Evolutionary conservation across 2,113 vertebrate species (phyloP).

Genomic region (Dicrurus megarhynchus): DNA sequence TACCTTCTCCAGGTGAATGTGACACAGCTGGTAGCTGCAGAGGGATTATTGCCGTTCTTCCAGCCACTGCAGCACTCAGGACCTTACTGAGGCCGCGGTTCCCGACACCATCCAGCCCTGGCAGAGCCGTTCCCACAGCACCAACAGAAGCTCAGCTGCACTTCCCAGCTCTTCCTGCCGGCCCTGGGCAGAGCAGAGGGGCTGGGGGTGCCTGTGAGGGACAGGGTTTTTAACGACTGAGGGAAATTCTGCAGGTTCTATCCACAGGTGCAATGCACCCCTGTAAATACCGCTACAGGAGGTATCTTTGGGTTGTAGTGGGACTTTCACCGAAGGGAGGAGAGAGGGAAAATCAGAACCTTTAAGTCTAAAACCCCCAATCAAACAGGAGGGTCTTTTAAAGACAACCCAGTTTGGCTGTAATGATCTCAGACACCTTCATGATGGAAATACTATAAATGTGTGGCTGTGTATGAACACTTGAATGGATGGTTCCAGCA

Average conservation of each 20-base stretch:
- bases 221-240: neutral
- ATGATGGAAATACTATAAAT: neutral
- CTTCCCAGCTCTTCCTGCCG: neutral
- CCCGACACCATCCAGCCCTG: neutral
- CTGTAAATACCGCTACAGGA: neutral
- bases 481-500: neutral
- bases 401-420: neutral
- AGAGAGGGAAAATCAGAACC: neutral
- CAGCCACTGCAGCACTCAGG: neutral
- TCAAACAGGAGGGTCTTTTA: neutral
- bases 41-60: neutral
- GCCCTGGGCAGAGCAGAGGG: neutral
- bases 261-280: fast-evolving
- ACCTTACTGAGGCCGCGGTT: neutral
- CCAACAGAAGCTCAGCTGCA: neutral
- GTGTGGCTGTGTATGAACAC: neutral
- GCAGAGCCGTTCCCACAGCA: neutral
- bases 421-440: neutral
- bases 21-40: neutral
- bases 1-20: neutral
- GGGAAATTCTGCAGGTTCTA: neutral
- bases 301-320: neutral
- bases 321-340: neutral
- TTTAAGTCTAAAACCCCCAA: neutral
- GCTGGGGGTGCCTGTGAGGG: neutral